Percentiles rank a stretch among this genome's conserved stretches.
These are phyloP conservation scores for Cyprinodon tularosa DNA, from an alignment of 2,113 vertebrate species.

Conservation along the genomic window DNA sequence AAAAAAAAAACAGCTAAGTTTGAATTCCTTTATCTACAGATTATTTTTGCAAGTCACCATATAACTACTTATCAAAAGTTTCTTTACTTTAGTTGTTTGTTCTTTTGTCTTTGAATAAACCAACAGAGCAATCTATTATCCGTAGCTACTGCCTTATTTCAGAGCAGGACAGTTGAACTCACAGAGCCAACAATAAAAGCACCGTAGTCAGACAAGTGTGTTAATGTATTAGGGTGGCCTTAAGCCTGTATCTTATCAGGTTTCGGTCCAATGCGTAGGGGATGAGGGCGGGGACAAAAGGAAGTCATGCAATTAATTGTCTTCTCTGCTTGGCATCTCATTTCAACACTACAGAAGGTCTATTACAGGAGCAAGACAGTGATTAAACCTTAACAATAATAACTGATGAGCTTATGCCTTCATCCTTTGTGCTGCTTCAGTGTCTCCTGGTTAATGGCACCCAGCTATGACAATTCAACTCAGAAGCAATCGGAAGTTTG, in stretches of 20 bases:
- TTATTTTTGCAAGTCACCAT: too few relatives aligned
- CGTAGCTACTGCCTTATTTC: background rate
- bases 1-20: too few relatives aligned
- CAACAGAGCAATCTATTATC: background rate
- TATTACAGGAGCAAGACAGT: conserved; percentile 80
- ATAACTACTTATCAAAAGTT: too few relatives aligned
- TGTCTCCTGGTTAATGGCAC: conserved; percentile 62
- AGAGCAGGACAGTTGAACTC: conserved; percentile 20
- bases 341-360: conserved; percentile 82
- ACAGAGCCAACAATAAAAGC: conserved; percentile 35
- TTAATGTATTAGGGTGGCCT: conserved; percentile 72
- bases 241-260: conserved; percentile 77
- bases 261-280: conserved; percentile 70
- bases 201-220: conserved; percentile 44
- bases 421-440: conserved; percentile 61
- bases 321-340: conserved; percentile 81
- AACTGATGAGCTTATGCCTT: conserved; percentile 75
- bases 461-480: conserved; percentile 64
- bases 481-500: conserved; percentile 56
- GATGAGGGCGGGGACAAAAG: conserved; percentile 68
- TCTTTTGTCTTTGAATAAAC: background rate
- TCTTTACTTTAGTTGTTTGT: background rate
- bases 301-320: conserved; percentile 85
- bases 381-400: conserved; percentile 83
- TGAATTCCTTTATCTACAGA: too few relatives aligned